Percentiles rank a stretch among this genome's conserved stretches.
Evolutionary conservation across 2,888 invertebrate species (phyloP).

Genomic region (Achlya flavicornis): DNA sequence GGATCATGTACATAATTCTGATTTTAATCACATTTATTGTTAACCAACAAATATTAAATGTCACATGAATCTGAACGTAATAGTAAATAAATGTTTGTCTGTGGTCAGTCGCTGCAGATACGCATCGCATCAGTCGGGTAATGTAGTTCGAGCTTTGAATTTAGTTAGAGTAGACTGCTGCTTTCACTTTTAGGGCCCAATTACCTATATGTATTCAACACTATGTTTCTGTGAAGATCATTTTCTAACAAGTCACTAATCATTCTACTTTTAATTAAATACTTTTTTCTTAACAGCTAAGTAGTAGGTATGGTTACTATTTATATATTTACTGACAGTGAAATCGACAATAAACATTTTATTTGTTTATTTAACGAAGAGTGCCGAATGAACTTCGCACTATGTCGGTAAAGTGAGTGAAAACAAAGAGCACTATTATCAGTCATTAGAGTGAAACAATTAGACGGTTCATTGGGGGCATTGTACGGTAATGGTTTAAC

Average conservation of each 20-base stretch:
- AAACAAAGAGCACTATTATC: constrained; percentile 57
- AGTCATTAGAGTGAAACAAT: constrained; percentile 56
- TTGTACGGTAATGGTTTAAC: constrained; percentile 40
- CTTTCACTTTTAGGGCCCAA: constrained; percentile 4
- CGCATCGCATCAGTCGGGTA: neutral
- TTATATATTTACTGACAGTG: no score
- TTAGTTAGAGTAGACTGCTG: neutral
- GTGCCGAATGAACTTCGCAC: constrained; percentile 16
- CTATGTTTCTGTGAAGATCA: neutral
- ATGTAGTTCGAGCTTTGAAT: neutral
- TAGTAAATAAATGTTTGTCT: neutral
- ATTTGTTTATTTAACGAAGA: constrained; percentile 17
- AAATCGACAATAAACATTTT: neutral
- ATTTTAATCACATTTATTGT: neutral
- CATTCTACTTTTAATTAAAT: neutral
- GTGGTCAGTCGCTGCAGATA: neutral
- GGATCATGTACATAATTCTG: neutral
- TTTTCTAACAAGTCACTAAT: neutral
- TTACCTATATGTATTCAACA: neutral
- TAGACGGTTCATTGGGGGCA: constrained; percentile 49
- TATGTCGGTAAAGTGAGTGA: constrained; percentile 35
- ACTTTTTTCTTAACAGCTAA: no score
- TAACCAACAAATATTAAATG: neutral
- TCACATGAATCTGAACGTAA: neutral
- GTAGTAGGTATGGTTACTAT: no score